phyloP scores from a whole-genome alignment of 2,888 invertebrate genomes.

The Hermaeophaga mercurialis region DNA sequence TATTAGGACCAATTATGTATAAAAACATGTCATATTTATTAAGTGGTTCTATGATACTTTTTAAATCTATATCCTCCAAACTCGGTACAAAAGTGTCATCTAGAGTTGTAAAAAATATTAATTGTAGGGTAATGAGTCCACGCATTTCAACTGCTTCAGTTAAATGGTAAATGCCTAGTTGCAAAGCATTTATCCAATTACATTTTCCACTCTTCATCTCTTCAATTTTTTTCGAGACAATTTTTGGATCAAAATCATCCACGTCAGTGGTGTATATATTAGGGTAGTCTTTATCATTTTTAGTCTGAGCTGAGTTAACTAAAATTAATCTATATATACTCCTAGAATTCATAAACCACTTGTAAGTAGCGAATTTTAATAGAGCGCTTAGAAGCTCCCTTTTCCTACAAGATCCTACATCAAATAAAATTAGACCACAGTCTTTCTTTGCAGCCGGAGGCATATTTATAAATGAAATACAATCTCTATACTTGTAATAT shows the following conservation, averaged over 20 bases:
- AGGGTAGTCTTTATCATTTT: conserved; percentile 28
- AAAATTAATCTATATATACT: conserved; percentile 34
- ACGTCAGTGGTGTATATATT: conserved; percentile 26
- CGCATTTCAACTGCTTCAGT: conserved; percentile 26
- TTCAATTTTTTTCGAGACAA: conserved; percentile 27
- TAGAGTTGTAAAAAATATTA: conserved; percentile 38
- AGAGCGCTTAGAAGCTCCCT: conserved; percentile 29
- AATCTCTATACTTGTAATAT: too few species aligned
- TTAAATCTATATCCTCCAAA: conserved; percentile 22
- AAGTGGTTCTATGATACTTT: conserved; percentile 29
- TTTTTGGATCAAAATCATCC: conserved; percentile 23
- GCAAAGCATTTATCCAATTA: conserved; percentile 36
- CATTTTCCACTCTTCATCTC: conserved; percentile 26
- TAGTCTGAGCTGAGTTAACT: conserved; percentile 31
- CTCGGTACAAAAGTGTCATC: conserved; percentile 17
- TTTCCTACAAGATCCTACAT: conserved; percentile 31
- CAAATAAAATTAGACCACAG: conserved; percentile 34
- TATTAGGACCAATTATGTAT: conserved; percentile 38
- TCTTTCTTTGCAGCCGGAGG: conserved; percentile 35
- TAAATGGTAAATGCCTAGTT: conserved; percentile 32
- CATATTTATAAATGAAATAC: too few species aligned
- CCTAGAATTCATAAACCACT: conserved; percentile 32
- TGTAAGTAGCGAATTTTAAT: conserved; percentile 32
- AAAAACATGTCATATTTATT: conserved; percentile 34
- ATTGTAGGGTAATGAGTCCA: conserved; percentile 34